Conservation (phyloP, 2,797 vertebrate species). For the Takifugu rubripes region DNA sequence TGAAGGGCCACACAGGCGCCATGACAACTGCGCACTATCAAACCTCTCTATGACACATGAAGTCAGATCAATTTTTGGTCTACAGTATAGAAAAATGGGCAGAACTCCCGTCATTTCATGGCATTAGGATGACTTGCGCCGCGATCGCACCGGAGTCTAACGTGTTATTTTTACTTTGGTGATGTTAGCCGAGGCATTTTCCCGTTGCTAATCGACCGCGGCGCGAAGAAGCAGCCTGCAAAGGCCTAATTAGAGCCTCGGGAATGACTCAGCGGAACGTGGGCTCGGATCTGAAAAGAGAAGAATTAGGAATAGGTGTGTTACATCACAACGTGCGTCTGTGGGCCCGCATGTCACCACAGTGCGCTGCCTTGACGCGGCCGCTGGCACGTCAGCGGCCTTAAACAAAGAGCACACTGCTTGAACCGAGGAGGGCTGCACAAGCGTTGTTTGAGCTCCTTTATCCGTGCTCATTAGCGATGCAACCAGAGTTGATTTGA, state of each 20-base stretch:
- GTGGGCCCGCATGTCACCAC: slow-evolving; percentile 50
- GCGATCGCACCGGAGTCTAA: not conserved
- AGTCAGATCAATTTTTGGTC: slow-evolving; percentile 1
- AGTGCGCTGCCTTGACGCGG: slow-evolving; percentile 37
- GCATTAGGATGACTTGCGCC: no score
- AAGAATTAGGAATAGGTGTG: slow-evolving; percentile 34
- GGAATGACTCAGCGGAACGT: slow-evolving; percentile 42
- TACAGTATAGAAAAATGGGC: not conserved
- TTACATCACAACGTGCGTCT: slow-evolving; percentile 49
- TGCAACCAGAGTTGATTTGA: slow-evolving; percentile 63
- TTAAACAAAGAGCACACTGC: slow-evolving; percentile 33
- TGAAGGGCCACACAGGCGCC: slow-evolving; percentile 8
- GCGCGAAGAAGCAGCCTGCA: slow-evolving; percentile 61
- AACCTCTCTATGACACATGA: slow-evolving; percentile 9
- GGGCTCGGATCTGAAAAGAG: slow-evolving; percentile 36
- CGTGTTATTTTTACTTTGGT: slow-evolving; percentile 27
- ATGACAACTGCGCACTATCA: slow-evolving; percentile 10
- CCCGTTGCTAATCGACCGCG: slow-evolving; percentile 42
- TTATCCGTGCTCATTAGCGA: slow-evolving; percentile 69
- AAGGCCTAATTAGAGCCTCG: slow-evolving; percentile 47
- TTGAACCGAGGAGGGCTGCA: slow-evolving; percentile 32
- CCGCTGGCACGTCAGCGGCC: slow-evolving; percentile 26
- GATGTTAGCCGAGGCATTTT: slow-evolving; percentile 28
- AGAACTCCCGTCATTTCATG: slow-evolving; percentile 1
- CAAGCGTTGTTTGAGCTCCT: slow-evolving; percentile 54